Conservation (phyloP, 2,888 invertebrate species). For the Galeopsomyia nigrocyanea region DNA sequence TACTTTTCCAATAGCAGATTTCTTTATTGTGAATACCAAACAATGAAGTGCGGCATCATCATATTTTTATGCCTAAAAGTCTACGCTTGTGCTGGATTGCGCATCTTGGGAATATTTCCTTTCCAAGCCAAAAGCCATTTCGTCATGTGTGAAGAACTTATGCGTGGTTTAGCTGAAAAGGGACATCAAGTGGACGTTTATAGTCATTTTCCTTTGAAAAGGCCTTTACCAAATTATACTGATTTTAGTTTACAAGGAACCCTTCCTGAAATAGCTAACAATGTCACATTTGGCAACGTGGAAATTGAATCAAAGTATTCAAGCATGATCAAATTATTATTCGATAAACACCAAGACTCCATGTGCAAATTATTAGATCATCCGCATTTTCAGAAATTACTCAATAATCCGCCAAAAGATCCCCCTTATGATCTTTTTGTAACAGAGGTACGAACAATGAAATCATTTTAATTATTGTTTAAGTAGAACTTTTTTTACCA, state of each 20-base stretch:
- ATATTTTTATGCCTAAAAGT: too few species aligned
- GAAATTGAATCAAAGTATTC: slow-evolving; percentile 30
- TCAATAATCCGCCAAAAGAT: slow-evolving; percentile 48
- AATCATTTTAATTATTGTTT: too few species aligned
- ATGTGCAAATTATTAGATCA: slow-evolving; percentile 42
- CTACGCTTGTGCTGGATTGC: too few species aligned
- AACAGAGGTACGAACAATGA: too few species aligned
- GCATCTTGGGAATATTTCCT: slow-evolving; percentile 67
- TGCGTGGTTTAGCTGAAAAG: slow-evolving; percentile 65
- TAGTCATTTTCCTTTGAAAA: slow-evolving; percentile 53
- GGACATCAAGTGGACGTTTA: slow-evolving; percentile 68
- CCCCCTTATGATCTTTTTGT: slow-evolving; percentile 50
- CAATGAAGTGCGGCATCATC: too few species aligned
- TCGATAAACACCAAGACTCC: background rate
- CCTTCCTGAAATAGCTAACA: slow-evolving; percentile 32
- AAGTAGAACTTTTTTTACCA: too few species aligned
- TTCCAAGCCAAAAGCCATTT: slow-evolving; percentile 69
- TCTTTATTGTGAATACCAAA: too few species aligned
- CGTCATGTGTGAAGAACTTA: slow-evolving; percentile 66
- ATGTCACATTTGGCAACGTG: slow-evolving; percentile 49
- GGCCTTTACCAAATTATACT: slow-evolving; percentile 50
- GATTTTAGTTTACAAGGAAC: slow-evolving; percentile 51
- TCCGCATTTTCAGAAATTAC: slow-evolving; percentile 46
- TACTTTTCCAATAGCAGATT: too few species aligned
- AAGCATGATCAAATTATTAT: background rate